phyloP scores from a whole-genome alignment of 2,113 vertebrate genomes.

The Bettongia penicillata region DNA sequence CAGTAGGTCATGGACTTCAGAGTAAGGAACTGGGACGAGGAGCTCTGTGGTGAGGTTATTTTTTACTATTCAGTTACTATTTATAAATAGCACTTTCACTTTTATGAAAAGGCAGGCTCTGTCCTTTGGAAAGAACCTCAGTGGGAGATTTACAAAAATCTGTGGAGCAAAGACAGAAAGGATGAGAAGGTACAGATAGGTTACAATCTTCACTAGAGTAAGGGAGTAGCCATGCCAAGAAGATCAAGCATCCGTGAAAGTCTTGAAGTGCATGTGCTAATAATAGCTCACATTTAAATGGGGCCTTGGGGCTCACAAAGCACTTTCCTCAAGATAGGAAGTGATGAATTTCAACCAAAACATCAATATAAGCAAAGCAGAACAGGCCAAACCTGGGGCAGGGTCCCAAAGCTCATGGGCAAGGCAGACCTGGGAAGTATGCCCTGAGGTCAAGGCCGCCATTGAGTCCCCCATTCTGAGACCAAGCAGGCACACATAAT shows the following conservation, averaged over 20 bases:
- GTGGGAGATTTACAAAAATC: conserved; percentile 3
- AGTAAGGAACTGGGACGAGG: not conserved
- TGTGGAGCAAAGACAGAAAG: not conserved
- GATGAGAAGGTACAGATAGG: not conserved
- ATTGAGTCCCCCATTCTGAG: not conserved
- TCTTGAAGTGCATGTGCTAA: not conserved
- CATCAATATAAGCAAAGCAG: not conserved
- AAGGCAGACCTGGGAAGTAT: not conserved
- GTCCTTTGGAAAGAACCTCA: not conserved
- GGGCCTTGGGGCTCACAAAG: not conserved
- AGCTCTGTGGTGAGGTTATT: not conserved
- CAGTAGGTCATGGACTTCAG: not conserved
- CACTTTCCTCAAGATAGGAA: not conserved
- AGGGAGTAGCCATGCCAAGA: not conserved
- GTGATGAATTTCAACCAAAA: not conserved
- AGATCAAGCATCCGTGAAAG: not conserved
- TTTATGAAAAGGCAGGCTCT: not conserved
- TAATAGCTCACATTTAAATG: not conserved
- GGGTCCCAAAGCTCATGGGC: not conserved
- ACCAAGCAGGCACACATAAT: not conserved
- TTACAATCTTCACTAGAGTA: not conserved
- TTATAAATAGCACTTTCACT: conserved; percentile 1
- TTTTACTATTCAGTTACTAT: conserved; percentile 1
- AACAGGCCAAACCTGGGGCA: not conserved
- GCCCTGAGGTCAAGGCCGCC: not conserved